Conservation (phyloP, 2,113 vertebrate species). For the Tauraco erythrolophus region DNA sequence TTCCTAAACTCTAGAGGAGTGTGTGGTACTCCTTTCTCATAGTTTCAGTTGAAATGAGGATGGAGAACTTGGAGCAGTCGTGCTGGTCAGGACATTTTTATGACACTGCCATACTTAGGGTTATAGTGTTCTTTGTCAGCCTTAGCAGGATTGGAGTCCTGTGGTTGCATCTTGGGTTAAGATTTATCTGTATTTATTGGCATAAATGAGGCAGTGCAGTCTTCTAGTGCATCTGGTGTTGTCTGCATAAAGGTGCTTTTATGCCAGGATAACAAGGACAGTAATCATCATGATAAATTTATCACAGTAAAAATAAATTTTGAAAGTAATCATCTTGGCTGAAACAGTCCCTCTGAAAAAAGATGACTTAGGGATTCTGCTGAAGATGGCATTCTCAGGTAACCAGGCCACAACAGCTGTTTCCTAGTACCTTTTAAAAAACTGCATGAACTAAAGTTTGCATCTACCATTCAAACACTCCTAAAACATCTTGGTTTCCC, state of each 20-base stretch:
- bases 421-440: background rate
- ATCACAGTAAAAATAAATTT: background rate
- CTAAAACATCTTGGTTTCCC: background rate
- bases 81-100: background rate
- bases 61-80: rapidly evolving
- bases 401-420: background rate
- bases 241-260: background rate
- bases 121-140: background rate
- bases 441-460: background rate
- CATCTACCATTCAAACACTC: background rate
- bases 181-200: background rate
- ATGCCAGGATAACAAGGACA: background rate
- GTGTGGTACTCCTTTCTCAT: background rate
- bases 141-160: background rate
- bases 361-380: background rate
- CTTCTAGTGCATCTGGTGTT: background rate
- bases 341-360: background rate
- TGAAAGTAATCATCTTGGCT: background rate
- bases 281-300: background rate
- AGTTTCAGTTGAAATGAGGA: background rate
- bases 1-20: background rate
- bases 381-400: background rate
- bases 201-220: background rate
- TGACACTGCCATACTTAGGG: background rate
- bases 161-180: background rate